These are phyloP conservation scores for Setophaga kirtlandii DNA, from an alignment of 2,113 vertebrate genomes.

Conservation along the genomic window DNA sequence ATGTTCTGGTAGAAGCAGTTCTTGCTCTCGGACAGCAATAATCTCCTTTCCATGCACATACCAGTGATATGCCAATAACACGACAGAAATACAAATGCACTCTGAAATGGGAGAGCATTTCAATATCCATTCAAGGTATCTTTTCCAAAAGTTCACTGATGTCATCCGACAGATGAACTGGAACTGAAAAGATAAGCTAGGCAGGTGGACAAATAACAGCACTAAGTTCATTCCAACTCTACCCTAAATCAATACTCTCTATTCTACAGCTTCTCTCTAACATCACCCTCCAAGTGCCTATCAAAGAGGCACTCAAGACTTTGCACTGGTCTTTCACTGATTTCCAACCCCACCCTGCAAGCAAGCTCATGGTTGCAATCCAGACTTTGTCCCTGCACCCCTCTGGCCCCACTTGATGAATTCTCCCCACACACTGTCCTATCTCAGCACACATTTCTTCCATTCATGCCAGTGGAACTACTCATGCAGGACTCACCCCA, in stretches of 20 bases:
- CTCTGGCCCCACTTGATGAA: neutral
- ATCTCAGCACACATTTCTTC: neutral
- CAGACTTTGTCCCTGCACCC: slow-evolving; percentile 4
- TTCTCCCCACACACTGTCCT: neutral
- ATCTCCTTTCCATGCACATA: neutral
- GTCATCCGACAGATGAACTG: neutral
- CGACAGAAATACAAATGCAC: neutral
- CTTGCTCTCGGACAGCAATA: neutral
- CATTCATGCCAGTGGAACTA: rapidly evolving
- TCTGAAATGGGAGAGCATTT: neutral
- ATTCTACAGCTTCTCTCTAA: neutral
- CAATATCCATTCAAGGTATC: neutral
- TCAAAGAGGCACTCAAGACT: slow-evolving; percentile 21
- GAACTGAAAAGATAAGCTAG: neutral
- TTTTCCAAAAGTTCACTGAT: neutral
- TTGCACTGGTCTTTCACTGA: neutral
- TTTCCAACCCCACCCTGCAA: neutral
- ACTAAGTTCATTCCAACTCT: neutral
- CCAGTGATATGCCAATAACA: neutral
- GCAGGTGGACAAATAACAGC: neutral
- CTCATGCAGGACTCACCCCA: neutral
- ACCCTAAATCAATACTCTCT: neutral
- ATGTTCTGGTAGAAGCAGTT: neutral
- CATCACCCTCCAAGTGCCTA: neutral
- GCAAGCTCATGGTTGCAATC: neutral